A percentile compares a stretch with the other conserved stretches of the same genome.
These are phyloP conservation scores for Siderastrea radians DNA, from an alignment of 92 coral and sea anemone genomes.

Conservation along the genomic window DNA sequence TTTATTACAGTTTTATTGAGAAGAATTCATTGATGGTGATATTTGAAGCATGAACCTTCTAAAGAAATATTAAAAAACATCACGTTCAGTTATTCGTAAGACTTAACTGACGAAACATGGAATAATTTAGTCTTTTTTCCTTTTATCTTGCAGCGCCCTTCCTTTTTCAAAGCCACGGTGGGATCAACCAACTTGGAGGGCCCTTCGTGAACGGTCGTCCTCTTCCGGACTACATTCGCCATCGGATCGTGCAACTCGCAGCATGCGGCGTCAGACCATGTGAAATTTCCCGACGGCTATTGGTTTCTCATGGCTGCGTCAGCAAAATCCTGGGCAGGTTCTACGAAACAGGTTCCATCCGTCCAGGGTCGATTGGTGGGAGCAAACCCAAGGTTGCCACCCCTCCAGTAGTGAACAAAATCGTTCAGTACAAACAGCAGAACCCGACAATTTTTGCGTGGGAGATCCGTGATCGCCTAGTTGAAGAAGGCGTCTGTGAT, in stretches of 20 bases:
- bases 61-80: too few species aligned
- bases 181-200: slow-evolving; percentile 94
- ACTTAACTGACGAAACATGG: neutral
- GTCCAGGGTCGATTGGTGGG: slow-evolving; percentile 99
- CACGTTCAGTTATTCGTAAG: neutral
- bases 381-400: slow-evolving; percentile 99
- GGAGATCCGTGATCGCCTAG: slow-evolving; percentile 99
- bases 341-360: slow-evolving; percentile 96
- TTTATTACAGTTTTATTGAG: too few species aligned
- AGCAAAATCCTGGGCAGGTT: slow-evolving; percentile 96
- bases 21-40: too few species aligned
- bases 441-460: slow-evolving; percentile 99
- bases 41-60: too few species aligned
- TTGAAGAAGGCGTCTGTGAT: slow-evolving; percentile 98
- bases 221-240: slow-evolving; percentile 97
- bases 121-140: neutral
- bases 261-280: slow-evolving; percentile 98
- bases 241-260: slow-evolving; percentile 96
- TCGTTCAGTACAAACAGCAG: slow-evolving; percentile 98
- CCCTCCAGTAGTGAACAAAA: slow-evolving; percentile 96
- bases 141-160: slow-evolving; percentile 77
- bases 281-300: slow-evolving; percentile 91
- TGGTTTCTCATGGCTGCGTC: slow-evolving; percentile 97
- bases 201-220: slow-evolving; percentile 97
- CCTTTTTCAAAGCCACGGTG: slow-evolving; percentile 90